phyloP scores from a whole-genome alignment of 2,888 invertebrate species.

The Tetheella fluctuosa region DNA sequence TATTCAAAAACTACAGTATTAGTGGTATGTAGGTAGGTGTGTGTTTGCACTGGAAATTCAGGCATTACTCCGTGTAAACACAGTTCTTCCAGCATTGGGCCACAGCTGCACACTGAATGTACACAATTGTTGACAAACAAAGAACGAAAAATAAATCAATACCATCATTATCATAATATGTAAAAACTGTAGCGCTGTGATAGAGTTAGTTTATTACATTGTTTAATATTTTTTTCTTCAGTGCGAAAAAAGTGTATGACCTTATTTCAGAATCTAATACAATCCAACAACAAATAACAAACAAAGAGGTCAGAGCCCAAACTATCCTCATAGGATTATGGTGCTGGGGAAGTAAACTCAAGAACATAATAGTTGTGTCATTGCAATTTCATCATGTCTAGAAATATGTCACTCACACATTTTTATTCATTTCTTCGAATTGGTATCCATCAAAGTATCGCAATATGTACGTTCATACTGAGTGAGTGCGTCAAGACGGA shows the following conservation, averaged over 20 bases:
- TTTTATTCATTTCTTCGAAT: not conserved
- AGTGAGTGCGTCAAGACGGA: slow-evolving; percentile 37
- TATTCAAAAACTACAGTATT: no score
- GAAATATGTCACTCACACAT: not conserved
- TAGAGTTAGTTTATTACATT: not conserved
- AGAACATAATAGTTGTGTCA: not conserved
- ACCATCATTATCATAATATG: slow-evolving; percentile 9
- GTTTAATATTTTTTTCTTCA: no score
- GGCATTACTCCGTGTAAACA: slow-evolving; percentile 47
- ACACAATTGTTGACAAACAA: slow-evolving; percentile 28
- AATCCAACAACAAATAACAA: no score
- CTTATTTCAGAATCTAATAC: no score
- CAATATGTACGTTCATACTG: slow-evolving; percentile 16
- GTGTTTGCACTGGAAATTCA: slow-evolving; percentile 50
- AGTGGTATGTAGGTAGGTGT: slow-evolving; percentile 24
- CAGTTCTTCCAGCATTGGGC: slow-evolving; percentile 25
- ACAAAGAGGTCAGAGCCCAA: no score
- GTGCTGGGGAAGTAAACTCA: no score
- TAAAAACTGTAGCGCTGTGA: not conserved
- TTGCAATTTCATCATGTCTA: not conserved
- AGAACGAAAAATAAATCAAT: slow-evolving; percentile 23
- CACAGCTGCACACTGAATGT: slow-evolving; percentile 31
- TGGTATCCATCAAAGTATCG: slow-evolving; percentile 8
- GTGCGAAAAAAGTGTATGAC: no score
- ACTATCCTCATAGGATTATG: no score